A percentile compares a stretch with the other conserved stretches of the same genome.
Conservation (phyloP, 2,797 vertebrate species). For the Manis pentadactyla region DNA sequence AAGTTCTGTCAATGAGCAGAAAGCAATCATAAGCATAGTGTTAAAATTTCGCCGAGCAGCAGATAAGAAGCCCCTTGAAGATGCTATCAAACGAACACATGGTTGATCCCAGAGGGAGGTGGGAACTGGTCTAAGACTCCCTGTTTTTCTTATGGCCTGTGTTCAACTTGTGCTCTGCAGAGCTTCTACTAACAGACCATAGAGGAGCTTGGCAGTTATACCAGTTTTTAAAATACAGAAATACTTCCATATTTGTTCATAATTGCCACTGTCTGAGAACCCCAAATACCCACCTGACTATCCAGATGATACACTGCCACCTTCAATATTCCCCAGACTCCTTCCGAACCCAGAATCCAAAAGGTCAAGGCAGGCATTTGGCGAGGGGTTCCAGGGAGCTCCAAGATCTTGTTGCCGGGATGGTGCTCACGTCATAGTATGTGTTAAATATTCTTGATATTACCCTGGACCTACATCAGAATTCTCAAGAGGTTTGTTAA, state of each 20-base stretch:
- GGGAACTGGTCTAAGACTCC: background rate
- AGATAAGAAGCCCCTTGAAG: background rate
- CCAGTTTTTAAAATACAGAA: background rate
- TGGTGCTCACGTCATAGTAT: background rate
- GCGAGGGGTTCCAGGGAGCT: background rate
- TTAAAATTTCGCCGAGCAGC: background rate
- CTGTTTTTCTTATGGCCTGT: background rate
- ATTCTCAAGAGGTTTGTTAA: background rate
- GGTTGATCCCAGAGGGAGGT: background rate
- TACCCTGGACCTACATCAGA: background rate
- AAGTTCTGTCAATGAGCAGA: constrained; percentile 21
- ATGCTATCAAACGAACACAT: background rate
- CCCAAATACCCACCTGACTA: background rate
- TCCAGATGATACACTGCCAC: background rate
- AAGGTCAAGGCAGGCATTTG: background rate
- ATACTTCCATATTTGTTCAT: background rate
- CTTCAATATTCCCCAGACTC: background rate
- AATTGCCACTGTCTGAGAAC: background rate
- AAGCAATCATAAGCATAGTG: constrained; percentile 23
- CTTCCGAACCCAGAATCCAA: background rate
- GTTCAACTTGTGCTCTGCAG: background rate
- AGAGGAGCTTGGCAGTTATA: background rate
- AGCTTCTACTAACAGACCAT: background rate
- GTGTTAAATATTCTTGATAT: background rate
- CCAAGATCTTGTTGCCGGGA: background rate